phyloP scores from a whole-genome alignment of 2,113 vertebrate species.

The Melanerpes aurifrons region DNA sequence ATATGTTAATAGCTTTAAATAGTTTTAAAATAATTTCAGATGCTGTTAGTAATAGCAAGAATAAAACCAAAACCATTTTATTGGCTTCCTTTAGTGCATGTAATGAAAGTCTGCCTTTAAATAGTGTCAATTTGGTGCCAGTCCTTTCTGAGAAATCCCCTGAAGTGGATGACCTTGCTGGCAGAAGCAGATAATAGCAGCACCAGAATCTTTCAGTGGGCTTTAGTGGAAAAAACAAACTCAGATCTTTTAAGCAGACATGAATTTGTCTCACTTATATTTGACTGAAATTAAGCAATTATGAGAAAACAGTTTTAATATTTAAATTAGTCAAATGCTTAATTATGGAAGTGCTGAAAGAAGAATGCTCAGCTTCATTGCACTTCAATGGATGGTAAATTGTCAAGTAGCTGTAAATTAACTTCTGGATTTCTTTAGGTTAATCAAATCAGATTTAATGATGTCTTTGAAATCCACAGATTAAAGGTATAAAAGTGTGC shows the following conservation, averaged over 20 bases:
- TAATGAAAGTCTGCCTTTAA: not conserved
- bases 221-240: not conserved
- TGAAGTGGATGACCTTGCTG: not conserved
- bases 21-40: not conserved
- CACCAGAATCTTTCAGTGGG: not conserved
- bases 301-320: constrained; percentile 48
- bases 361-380: constrained; percentile 34
- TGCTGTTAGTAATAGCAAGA: not conserved
- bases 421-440: constrained; percentile 40
- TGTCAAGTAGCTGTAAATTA: constrained; percentile 40
- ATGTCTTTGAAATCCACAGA: constrained; percentile 34
- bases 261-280: not conserved
- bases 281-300: not conserved
- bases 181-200: not conserved
- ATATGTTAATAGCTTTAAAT: not conserved
- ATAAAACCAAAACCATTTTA: not conserved
- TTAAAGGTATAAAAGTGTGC: constrained; percentile 35
- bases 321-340: constrained; percentile 51
- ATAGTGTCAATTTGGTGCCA: not conserved
- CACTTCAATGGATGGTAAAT: constrained; percentile 47
- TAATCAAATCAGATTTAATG: constrained; percentile 55
- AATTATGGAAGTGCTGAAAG: constrained; percentile 45
- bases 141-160: not conserved
- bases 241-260: not conserved
- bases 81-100: not conserved